Base-by-base conservation (phyloP, 1,140 invertebrate genomes). In the Lineus longissimus region DNA sequence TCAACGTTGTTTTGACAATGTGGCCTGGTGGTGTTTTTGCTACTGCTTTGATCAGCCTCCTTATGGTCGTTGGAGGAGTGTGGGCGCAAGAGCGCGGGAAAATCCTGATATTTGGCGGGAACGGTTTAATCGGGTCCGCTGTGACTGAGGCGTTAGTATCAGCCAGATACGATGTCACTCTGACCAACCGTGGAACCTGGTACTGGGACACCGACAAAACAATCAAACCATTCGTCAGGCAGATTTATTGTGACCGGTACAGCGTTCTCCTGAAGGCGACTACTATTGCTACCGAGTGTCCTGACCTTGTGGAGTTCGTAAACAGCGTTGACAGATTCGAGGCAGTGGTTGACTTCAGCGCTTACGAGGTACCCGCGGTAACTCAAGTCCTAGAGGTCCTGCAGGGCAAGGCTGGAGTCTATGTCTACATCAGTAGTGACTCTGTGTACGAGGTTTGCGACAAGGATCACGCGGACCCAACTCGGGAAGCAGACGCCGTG, bases 341-440 rank as follows among this genome's bases (percentile, higher is more conserved):
- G 64, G 74, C 74, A 4, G 77, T 84, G 0, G 64, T 84, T 11
- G 84, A 85, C 67, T 84, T 85, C 65, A 84, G 82, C 74, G 80
- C 73, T 0, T 85, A 82, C 64, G 75, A 79, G 47, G 61, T 71
- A 0, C 66, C 77, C 64, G 78, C 76, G 33, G 67, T 83, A 25
- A 63, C 61, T 25, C 74, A 82, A 33, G 70, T 73, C 17, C 61
- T 82, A 23, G 64, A 75, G 23, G 27, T 80, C 30, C 61, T 83
- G 4, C 61, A 69, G 19, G 70, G 65, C 15, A 77, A 77, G 61
- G 64, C 76, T 22, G 69, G 71, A 27, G 36, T 79, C 1, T 85
- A 85, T 61, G 71, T 85, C n/a, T 82, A 78, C 62, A 84, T 85
- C 31, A 84, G 82, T 66, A 78, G 81, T 0, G 84, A 85, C 69